phyloP scores from a whole-genome alignment of 2,797 vertebrate genomes.

The Clamator glandarius region DNA sequence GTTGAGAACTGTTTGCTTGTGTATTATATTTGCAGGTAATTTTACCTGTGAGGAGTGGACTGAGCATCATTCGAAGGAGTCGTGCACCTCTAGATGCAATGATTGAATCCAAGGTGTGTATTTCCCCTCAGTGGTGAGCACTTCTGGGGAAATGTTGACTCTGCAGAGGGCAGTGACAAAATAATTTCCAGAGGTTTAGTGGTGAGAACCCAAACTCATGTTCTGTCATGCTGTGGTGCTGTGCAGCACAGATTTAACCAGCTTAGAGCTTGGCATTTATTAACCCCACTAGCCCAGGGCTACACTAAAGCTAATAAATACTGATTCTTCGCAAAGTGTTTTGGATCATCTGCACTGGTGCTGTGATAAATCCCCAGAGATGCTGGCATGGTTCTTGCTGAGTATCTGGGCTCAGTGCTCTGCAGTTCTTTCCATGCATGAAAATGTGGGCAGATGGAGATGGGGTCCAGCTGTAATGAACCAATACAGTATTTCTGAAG shows the following conservation, averaged over 20 bases:
- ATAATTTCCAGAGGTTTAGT: not conserved
- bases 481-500: not conserved
- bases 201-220: not conserved
- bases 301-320: not conserved
- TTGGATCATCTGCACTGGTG: not conserved
- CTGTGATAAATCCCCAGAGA: not conserved
- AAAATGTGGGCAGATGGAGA: not conserved
- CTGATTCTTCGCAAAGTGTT: not conserved
- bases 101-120: conserved; percentile 59
- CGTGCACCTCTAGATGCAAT: not conserved
- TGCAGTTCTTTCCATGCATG: not conserved
- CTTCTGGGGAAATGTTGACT: not conserved
- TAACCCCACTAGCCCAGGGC: not conserved
- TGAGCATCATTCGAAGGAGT: conserved; percentile 78
- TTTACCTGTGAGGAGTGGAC: conserved; percentile 81
- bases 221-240: fast-evolving
- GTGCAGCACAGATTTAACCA: not conserved
- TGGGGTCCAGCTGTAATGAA: not conserved
- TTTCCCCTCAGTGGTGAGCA: not conserved
- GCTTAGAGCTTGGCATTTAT: not conserved
- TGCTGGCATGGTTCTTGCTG: fast-evolving
- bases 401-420: not conserved
- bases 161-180: not conserved
- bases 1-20: not conserved
- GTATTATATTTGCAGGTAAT: conserved; percentile 73